Percentiles rank a stretch among this genome's conserved stretches.
Evolutionary conservation across 2,888 invertebrate genomes (phyloP).

Genomic region (Eupithecia dodoneata): DNA sequence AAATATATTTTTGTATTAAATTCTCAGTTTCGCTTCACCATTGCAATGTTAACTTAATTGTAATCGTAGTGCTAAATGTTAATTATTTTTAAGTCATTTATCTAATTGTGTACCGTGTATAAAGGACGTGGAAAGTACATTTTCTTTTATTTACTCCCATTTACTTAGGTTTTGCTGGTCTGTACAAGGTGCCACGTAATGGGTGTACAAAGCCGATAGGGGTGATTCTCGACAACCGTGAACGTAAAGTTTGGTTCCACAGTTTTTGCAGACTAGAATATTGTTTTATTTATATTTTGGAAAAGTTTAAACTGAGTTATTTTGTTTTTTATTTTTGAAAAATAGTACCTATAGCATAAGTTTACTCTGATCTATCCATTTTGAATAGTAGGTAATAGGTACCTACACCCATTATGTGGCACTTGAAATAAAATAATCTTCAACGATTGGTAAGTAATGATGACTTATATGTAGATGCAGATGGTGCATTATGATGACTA

Average conservation of each 20-base stretch:
- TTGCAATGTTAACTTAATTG: constrained; percentile 66
- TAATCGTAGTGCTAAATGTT: constrained; percentile 73
- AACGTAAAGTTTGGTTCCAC: neutral
- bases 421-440: neutral
- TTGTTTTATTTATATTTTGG: too few relatives aligned
- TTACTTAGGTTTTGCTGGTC: neutral
- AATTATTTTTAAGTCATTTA: constrained; percentile 77
- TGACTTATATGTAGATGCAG: neutral
- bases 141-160: constrained; percentile 27
- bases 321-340: too few relatives aligned
- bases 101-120: constrained; percentile 73
- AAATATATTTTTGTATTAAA: constrained; percentile 39
- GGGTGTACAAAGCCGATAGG: neutral
- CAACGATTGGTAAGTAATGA: neutral
- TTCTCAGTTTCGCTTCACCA: constrained; percentile 32
- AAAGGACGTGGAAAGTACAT: constrained; percentile 68
- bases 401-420: neutral
- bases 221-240: neutral
- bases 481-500: neutral
- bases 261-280: neutral
- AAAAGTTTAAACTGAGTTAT: too few relatives aligned
- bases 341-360: too few relatives aligned
- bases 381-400: too few relatives aligned
- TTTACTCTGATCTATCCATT: too few relatives aligned
- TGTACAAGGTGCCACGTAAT: neutral